Base-by-base conservation (phyloP, 2,888 invertebrate genomes). In the Troides oblongomaculatus region DNA sequence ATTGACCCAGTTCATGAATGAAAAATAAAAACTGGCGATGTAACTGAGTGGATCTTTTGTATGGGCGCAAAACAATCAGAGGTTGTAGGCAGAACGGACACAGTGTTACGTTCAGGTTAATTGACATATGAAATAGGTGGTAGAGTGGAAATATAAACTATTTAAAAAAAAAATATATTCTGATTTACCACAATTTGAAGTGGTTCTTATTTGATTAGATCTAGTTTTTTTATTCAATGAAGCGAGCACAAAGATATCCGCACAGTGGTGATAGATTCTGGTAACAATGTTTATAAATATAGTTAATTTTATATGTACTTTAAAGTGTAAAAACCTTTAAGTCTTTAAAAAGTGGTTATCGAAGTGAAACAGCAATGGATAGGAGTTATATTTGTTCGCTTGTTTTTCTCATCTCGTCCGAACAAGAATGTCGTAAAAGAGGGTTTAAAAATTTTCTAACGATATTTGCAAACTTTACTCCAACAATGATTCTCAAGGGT, bases 381-480 rank as follows among this genome's bases (percentile, higher is more conserved):
- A 57, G 23, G 66, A 66, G 70, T 66, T 62, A 66, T 62, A 63
- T 66, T 66, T 66, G 62, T 62, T 70, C 39, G 46, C 69, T 69
- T 69, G 69, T 65, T 69, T 64, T 57, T 65, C 53, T 61, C 61
- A 65, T 66, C 46, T 62, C 62, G 30, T 57, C 23, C 39, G 58
- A 70, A 66, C 62, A 62, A 62, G 43, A 65, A 58, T 30, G 62
- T 66, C 59, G 66, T 70, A 66, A 70, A 69, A 66, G 66, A 69
- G 30, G 62, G 58, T 66, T 66, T 66, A 58, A 70, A 46, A 70
- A 66, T 59, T 70, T 70, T 63, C 39, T 25, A 70, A 66, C 70
- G 70, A 70, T 66, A 65, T 70, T 70, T 66, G 62, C 62, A 66
- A 70, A 70, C 53, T 70, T 70, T 66, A 23, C 25, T 25, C 23